Evolutionary conservation across 2,888 invertebrate species (phyloP).

Genomic region (Scaptomyza caliginosa): DNA sequence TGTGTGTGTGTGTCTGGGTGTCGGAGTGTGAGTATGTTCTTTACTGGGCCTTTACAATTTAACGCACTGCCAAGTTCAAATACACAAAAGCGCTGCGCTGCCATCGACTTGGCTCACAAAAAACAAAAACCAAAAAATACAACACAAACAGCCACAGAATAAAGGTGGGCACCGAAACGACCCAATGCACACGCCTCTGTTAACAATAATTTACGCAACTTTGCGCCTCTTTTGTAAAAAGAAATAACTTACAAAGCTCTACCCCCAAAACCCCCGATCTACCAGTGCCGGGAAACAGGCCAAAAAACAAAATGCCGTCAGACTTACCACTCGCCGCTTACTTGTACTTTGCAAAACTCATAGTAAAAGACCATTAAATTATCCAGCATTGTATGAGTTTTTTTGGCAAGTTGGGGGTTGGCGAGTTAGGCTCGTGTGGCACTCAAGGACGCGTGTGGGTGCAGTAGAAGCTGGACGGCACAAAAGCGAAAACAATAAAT

Average conservation of each 20-base stretch:
- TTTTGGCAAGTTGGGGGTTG: background rate
- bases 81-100: slow-evolving; percentile 66
- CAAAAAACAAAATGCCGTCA: slow-evolving; percentile 27
- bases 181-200: slow-evolving; percentile 72
- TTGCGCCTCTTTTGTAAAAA: slow-evolving; percentile 78
- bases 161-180: slow-evolving; percentile 28
- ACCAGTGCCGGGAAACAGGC: slow-evolving; percentile 5
- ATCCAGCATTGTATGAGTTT: slow-evolving; percentile 37
- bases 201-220: slow-evolving; percentile 78
- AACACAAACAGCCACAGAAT: slow-evolving; percentile 17
- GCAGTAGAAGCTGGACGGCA: background rate
- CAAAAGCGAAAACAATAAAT: slow-evolving; percentile 59
- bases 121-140: slow-evolving; percentile 20
- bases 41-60: slow-evolving; percentile 73
- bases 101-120: slow-evolving; percentile 49
- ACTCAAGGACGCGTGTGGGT: background rate
- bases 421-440: background rate
- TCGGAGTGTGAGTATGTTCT: slow-evolving; percentile 38
- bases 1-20: slow-evolving; percentile 17
- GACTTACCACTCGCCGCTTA: too few species aligned
- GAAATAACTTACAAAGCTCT: slow-evolving; percentile 73
- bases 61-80: slow-evolving; percentile 77
- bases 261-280: slow-evolving; percentile 17
- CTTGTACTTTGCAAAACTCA: slow-evolving; percentile 49
- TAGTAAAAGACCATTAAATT: slow-evolving; percentile 78